Base-by-base conservation (phyloP, 2,113 vertebrate species). In the Rostratula benghalensis region DNA sequence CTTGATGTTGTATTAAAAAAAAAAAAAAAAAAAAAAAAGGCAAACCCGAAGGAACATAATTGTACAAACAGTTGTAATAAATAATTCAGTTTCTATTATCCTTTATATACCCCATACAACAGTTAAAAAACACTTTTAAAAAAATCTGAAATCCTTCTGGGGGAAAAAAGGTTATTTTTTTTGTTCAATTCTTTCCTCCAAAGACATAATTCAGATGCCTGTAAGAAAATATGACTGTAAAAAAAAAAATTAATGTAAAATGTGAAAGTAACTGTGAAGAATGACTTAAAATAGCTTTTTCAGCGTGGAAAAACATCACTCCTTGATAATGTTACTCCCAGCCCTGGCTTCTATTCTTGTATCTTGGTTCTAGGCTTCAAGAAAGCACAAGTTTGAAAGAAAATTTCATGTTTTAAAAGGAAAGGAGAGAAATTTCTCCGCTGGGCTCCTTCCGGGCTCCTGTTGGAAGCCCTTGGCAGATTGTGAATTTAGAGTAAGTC, bases 231-330 rank as follows among this genome's bases (percentile, higher is more conserved):
- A 82, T 11, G 81, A 65, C 93, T 78, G 68, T 78, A 70, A 89
- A 45, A 53, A 93, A 92, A 94, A 67, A 89, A 94, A 94, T 95
- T 45, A 79, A 90, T 93, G 94, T 95, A 69, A 95, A 95, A 95
- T 93, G 37, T 33, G 86, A 78, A 90, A 95, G 86, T 67, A 87
- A 43, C 83, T 93, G 91, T 96, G 93, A 96, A 90, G 81, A 95
- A 93, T 82, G 67, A 85, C 81, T 84, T 94, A 73, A 94, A 96
- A 95, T 89, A 95, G 78, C 74, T 92, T 90, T 68, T 90, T 60
- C 48, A 76, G 76, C 25, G 54, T 89, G 70, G 74, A 95, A 96
- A 92, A 95, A 80, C 79, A 84, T 11, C 89, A 30, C 35, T 95
- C 24, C 53, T 87, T 78, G 71, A 16, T 70, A 54, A 39, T 30